Conservation (phyloP, 1,140 invertebrate genomes). For the Drosophila grimshawi region DNA sequence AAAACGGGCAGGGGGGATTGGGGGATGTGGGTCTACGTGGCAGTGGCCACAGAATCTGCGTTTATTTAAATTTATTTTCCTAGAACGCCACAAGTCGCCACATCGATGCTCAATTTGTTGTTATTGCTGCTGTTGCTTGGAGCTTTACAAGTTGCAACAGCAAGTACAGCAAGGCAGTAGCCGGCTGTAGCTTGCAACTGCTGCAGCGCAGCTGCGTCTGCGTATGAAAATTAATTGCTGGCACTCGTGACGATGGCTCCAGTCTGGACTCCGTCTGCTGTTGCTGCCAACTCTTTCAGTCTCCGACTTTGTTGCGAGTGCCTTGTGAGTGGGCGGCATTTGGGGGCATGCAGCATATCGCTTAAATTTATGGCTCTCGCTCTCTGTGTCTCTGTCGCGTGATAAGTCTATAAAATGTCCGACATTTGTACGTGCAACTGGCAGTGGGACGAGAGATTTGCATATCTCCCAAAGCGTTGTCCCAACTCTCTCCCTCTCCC, state of each 20-base stretch:
- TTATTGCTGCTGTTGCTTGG: constrained; percentile 35
- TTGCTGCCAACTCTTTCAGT: not conserved
- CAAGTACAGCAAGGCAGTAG: constrained; percentile 24
- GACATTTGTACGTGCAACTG: constrained; percentile 80
- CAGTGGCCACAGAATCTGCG: constrained; percentile 31
- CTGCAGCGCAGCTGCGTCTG: constrained; percentile 59
- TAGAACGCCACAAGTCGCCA: constrained; percentile 80
- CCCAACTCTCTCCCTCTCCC: constrained; percentile 3
- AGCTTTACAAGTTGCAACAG: constrained; percentile 32
- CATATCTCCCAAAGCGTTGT: constrained; percentile 60
- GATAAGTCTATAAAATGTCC: constrained; percentile 81
- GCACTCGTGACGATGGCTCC: constrained; percentile 74
- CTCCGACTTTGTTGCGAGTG: constrained; percentile 1
- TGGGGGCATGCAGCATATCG: constrained; percentile 47
- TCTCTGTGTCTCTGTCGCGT: constrained; percentile 73
- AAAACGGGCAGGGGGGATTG: not conserved
- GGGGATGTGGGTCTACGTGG: not conserved
- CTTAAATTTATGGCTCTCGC: constrained; percentile 75
- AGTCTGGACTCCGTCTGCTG: constrained; percentile 6
- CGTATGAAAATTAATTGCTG: constrained; percentile 83
- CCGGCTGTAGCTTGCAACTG: constrained; percentile 28
- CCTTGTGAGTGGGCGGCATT: constrained; percentile 56
- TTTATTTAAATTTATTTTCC: constrained; percentile 83
- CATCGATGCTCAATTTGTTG: constrained; percentile 81
- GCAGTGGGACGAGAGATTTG: constrained; percentile 69